Percentiles rank a stretch among this genome's conserved stretches.
Evolutionary conservation across 2,888 invertebrate species (phyloP).

Genomic region (Polia nebulosa): DNA sequence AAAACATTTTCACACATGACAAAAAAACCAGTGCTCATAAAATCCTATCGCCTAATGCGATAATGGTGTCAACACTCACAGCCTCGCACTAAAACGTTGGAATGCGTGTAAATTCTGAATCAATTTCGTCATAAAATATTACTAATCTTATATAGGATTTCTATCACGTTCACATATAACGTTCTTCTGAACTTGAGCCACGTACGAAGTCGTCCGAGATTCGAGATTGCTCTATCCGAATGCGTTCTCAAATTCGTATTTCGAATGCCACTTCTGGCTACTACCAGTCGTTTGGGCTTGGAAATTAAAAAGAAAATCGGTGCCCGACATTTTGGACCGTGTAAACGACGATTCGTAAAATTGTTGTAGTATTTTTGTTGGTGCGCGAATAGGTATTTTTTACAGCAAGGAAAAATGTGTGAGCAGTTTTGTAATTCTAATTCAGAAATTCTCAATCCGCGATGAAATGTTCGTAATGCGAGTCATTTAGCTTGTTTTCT

Average conservation of each 20-base stretch:
- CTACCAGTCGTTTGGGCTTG: conserved; percentile 62
- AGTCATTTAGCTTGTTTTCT: neutral
- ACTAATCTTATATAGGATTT: conserved; percentile 78
- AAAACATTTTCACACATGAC: neutral
- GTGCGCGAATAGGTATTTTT: conserved; percentile 1
- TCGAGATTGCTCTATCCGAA: conserved; percentile 84
- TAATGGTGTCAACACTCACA: conserved; percentile 61
- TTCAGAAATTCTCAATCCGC: neutral
- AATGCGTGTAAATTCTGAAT: conserved; percentile 74
- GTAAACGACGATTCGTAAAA: conserved; percentile 17
- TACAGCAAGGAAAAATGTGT: neutral
- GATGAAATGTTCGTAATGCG: neutral
- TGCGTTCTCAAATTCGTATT: conserved; percentile 79
- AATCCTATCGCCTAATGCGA: conserved; percentile 46
- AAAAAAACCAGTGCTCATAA: conserved; percentile 19
- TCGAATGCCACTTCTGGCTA: conserved; percentile 69
- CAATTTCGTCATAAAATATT: conserved; percentile 76
- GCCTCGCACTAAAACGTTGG: conserved; percentile 61
- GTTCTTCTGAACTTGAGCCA: conserved; percentile 72
- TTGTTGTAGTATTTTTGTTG: conserved; percentile 21
- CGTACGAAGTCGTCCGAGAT: conserved; percentile 77
- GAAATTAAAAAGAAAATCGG: conserved; percentile 57
- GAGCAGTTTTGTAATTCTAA: neutral
- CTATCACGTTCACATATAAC: conserved; percentile 84
- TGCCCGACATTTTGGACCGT: conserved; percentile 14